Percentiles rank a stretch among this genome's conserved stretches.
Evolutionary conservation across 1,140 invertebrate genomes (phyloP).

Genomic region (Oedothorax gibbosus): DNA sequence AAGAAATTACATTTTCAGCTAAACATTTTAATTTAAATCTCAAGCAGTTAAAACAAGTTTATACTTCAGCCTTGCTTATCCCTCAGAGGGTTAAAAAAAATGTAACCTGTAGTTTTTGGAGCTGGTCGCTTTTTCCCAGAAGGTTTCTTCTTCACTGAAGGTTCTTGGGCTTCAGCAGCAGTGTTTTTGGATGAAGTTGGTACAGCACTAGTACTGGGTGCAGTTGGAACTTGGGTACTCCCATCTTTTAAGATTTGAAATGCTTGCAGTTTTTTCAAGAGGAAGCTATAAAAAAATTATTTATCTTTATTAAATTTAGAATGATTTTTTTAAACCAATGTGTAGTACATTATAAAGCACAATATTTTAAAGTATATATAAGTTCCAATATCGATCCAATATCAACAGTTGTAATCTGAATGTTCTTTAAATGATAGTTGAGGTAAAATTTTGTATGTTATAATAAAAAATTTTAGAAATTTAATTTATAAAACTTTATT

Average conservation of each 20-base stretch:
- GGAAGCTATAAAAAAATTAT: constrained; percentile 12
- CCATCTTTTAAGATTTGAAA: constrained; percentile 53
- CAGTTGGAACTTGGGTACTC: constrained; percentile 24
- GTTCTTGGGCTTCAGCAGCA: constrained; percentile 5
- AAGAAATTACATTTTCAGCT: too few relatives aligned
- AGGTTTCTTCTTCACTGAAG: constrained; percentile 38
- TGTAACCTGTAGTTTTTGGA: constrained; percentile 41
- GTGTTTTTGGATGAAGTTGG: constrained; percentile 1
- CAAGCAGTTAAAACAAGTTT: too few relatives aligned
- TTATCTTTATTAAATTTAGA: not conserved
- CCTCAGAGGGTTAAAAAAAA: too few relatives aligned
- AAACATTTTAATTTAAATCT: too few relatives aligned
- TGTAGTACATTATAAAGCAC: not conserved
- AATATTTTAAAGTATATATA: not conserved
- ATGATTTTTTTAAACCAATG: not conserved
- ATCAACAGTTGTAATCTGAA: not conserved
- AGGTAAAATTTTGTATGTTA: not conserved
- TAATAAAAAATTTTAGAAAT: not conserved
- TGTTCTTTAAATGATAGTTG: not conserved
- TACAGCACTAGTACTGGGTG: not conserved
- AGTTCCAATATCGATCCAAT: not conserved
- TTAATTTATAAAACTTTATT: not conserved
- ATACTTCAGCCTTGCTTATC: too few relatives aligned
- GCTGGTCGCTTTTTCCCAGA: constrained; percentile 44
- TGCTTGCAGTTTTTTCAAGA: constrained; percentile 48